These are phyloP conservation scores for Drosophila anceps DNA, from an alignment of 2,888 invertebrate genomes.

Conservation along the genomic window DNA sequence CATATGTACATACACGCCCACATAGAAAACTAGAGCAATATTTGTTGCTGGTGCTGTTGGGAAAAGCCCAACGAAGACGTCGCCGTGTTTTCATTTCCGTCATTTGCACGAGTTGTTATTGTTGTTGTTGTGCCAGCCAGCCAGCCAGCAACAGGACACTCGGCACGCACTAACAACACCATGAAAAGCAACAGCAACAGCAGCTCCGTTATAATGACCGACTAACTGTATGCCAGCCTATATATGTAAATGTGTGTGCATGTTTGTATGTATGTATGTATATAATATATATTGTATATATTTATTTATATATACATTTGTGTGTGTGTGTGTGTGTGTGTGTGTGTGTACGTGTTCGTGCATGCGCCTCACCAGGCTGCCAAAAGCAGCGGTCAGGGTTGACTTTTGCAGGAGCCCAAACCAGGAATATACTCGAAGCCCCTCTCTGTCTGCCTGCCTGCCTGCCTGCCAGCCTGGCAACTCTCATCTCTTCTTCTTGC, in stretches of 20 bases:
- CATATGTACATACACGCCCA: neutral
- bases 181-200: conserved; percentile 14
- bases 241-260: conserved; percentile 9
- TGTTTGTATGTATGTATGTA: neutral
- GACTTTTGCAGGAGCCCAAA: conserved; percentile 65
- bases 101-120: conserved; percentile 31
- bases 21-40: conserved; percentile 12
- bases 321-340: conserved; percentile 32
- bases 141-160: conserved; percentile 74
- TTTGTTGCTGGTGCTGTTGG: conserved; percentile 22
- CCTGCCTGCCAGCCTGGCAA: neutral
- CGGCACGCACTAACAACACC: conserved; percentile 41
- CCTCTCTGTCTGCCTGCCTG: conserved; percentile 1
- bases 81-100: conserved; percentile 41
- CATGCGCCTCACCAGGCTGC: conserved; percentile 67
- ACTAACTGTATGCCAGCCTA: conserved; percentile 57
- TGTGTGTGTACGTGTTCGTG: conserved; percentile 60
- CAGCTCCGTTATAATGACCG: conserved; percentile 69
- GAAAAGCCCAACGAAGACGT: conserved; percentile 18
- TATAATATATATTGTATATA: conserved; percentile 10
- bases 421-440: conserved; percentile 36
- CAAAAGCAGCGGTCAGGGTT: conserved; percentile 74
- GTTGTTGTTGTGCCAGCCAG: conserved; percentile 35
- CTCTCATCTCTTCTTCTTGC: neutral
- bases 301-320: conserved; percentile 4